Percentiles rank a stretch among this genome's conserved stretches.
Evolutionary conservation across 2,113 vertebrate genomes (phyloP).

Genomic region (Promerops cafer): DNA sequence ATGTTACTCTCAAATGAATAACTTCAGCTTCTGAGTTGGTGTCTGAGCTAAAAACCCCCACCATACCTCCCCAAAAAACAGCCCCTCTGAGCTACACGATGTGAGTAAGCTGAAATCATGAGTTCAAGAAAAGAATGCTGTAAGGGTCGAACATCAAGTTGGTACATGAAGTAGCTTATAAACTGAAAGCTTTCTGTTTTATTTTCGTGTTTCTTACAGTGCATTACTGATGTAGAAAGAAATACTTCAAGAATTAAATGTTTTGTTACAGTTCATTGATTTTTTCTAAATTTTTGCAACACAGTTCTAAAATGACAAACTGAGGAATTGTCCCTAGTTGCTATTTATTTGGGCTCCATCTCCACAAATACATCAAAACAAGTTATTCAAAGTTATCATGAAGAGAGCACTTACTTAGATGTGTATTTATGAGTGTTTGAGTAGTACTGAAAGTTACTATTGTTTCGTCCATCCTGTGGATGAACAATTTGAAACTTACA

Average conservation of each 20-base stretch:
- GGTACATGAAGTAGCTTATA: background rate
- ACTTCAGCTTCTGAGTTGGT: background rate
- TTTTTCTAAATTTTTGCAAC: background rate
- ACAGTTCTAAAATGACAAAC: background rate
- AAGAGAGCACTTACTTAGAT: background rate
- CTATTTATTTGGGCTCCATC: background rate
- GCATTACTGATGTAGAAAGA: background rate
- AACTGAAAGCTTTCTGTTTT: background rate
- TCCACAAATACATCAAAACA: background rate
- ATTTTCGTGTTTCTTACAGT: background rate
- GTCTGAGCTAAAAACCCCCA: background rate
- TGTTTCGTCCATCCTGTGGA: background rate
- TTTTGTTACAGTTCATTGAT: background rate
- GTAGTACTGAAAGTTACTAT: background rate
- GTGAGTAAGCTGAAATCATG: background rate
- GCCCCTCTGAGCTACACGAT: background rate
- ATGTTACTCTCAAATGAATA: background rate
- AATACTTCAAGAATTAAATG: background rate
- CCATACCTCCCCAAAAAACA: background rate
- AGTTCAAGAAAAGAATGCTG: background rate
- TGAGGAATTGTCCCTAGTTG: background rate
- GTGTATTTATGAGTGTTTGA: background rate
- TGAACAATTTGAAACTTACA: background rate
- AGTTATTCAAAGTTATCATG: background rate
- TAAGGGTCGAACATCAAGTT: background rate